Evolutionary conservation across 2,888 invertebrate species (phyloP).

Genomic region (Synergus gifuensis): DNA sequence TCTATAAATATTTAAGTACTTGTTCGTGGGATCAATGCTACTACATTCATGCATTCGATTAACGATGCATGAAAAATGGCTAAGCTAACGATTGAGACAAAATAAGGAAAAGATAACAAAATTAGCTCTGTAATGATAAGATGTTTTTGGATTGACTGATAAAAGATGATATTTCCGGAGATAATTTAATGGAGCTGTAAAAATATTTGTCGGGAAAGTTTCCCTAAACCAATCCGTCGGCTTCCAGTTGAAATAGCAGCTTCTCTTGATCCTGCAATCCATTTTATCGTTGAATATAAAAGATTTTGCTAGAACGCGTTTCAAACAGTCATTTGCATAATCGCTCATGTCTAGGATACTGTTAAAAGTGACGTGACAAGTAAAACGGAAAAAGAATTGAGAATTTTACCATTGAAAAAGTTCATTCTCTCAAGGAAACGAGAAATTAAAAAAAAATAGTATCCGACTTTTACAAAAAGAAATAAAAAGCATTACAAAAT

Average conservation of each 20-base stretch:
- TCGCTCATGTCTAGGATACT: slow-evolving; percentile 46
- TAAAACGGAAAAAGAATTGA: slow-evolving; percentile 41
- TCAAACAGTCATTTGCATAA: slow-evolving; percentile 62
- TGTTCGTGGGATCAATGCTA: too few relatives aligned
- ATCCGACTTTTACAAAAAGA: too few relatives aligned
- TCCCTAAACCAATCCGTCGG: slow-evolving; percentile 40
- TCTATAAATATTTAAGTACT: too few relatives aligned
- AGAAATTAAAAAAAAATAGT: background rate
- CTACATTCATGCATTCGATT: too few relatives aligned
- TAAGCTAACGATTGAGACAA: too few relatives aligned
- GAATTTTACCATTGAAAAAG: background rate
- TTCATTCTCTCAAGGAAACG: background rate
- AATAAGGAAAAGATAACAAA: too few relatives aligned
- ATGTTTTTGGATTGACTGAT: background rate
- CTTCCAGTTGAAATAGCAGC: slow-evolving; percentile 43
- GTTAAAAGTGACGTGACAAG: slow-evolving; percentile 25
- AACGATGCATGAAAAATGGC: too few relatives aligned
- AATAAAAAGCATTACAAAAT: too few relatives aligned
- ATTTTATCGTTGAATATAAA: slow-evolving; percentile 53
- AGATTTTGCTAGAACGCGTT: slow-evolving; percentile 57
- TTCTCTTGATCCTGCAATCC: slow-evolving; percentile 42
- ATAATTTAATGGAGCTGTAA: slow-evolving; percentile 44
- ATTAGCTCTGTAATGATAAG: background rate
- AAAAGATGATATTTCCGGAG: slow-evolving; percentile 12
- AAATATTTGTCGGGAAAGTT: slow-evolving; percentile 44